Evolutionary conservation across 2,888 invertebrate species (phyloP), one percentile per base, ranked within the genome.

Genomic region (Esperia sulphurella): DNA sequence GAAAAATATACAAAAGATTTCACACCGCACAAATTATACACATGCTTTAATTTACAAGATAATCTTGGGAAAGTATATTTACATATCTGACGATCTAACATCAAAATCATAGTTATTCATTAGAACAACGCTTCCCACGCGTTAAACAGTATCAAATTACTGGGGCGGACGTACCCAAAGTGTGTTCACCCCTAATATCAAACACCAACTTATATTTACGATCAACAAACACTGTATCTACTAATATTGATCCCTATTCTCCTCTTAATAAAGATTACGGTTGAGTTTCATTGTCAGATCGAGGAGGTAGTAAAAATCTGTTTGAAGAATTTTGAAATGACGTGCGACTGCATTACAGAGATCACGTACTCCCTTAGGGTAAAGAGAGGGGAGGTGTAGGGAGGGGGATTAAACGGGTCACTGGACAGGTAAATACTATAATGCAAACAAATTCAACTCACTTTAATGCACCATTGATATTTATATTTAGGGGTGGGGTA

Each of bases 401-500:
- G 64, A 73, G 66, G 65, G 67, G 68, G 72, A 85, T 87, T 79
- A 84, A 84, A 75, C 83, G 87, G 85, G 78, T 81, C 85, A 86
- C 59, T 81, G 79, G 79, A 74, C 88, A 86, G 81, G 86, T 87
- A 87, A 86, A 87, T 83, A 86, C 81, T 79, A 80, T 78, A 75
- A 80, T 68, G 76, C 75, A 85, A 85, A 87, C 85, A 86, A 84
- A 86, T 84, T 87, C 71, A 75, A 76, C 75, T 77, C 79, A 77
- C 74, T 83, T 82, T 79, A 78, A 85, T 85, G 84, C 83, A 74
- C 75, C 83, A 81, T 82, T 83, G 85, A 76, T 83, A 80, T 81
- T 83, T 81, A 75, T 75, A 71, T 72, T 71, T 61, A 63, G 68
- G 68, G 67, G 59, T 59, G 52, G 46, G 54, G 55, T 61, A 65